Base-by-base conservation (phyloP, 2,888 invertebrate species). In the Drosophila paracracens region DNA sequence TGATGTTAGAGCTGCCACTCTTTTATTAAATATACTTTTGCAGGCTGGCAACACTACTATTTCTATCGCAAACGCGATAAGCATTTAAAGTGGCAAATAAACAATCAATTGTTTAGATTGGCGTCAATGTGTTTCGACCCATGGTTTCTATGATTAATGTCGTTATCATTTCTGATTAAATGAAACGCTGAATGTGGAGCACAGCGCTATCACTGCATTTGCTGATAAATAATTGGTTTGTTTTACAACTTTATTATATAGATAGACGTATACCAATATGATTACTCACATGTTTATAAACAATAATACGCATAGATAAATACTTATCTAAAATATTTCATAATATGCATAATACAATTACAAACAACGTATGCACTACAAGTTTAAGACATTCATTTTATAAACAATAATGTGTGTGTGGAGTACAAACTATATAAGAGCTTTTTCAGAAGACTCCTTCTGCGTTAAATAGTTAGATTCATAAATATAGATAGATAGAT, bases 311-410 rank as follows among this genome's bases (percentile, higher is more conserved):
- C 46, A 69, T 68, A 63, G 79, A 76, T 73, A 77, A 77, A 82
- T 70, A 66, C 73, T 77, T 82, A 77, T 82, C 82, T 85, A 88
- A 85, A 85, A 85, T 84, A 84, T 70, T 89, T 63, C 40, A 79
- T 67, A 65, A 27, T 58, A 64, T 61, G 68, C 74, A 75, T 70
- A 76, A 60, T 76, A 67, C 58, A 74, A 67, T 76, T 76, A 82
- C 73, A 86, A 69, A 58, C 67, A 88, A 78, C 70, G 65, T 13
- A 52, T 35, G 46, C 81, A 75, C 76, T 75, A 76, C 71, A 70
- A 64, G 61, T 73, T 73, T 73, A 83, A 79, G 48, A 88, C 76
- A 85, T 88, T 70, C 65, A 88, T 74, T 70, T 72, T 67, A 62
- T 87, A 70, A 70, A 81, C 63, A 68, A 57, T 51, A 59, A 48